Conservation (phyloP, 2,797 vertebrate species). For the Acrocephalus scirpaceus region DNA sequence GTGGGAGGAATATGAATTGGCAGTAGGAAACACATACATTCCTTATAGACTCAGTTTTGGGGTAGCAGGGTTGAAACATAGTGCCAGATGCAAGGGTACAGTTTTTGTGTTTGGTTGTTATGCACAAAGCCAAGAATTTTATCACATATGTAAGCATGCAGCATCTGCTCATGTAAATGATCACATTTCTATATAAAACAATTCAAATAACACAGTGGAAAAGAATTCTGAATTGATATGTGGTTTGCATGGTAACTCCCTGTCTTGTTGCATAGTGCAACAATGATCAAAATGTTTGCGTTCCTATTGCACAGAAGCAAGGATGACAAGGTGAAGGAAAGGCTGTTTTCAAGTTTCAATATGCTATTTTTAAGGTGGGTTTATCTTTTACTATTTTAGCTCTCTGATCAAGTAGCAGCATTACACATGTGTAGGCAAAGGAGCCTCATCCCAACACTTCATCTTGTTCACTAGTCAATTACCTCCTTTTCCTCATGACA, state of each 20-base stretch:
- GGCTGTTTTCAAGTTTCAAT: background rate
- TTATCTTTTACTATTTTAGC: background rate
- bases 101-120: background rate
- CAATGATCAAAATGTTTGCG: background rate
- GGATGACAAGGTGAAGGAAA: background rate
- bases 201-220: background rate
- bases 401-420: background rate
- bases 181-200: background rate
- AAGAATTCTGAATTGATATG: background rate
- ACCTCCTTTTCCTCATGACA: background rate
- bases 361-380: background rate
- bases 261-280: background rate
- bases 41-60: background rate
- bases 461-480: background rate
- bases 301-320: background rate
- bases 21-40: background rate
- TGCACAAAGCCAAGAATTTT: background rate
- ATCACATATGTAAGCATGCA: background rate
- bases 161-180: background rate
- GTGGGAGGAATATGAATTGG: background rate
- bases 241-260: background rate
- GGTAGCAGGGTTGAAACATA: background rate
- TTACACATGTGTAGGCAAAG: background rate
- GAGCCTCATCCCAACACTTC: background rate
- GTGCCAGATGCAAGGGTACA: background rate